These are phyloP conservation scores for Ichneumoninae sp. DNA, from an alignment of 2,888 invertebrate genomes.

Conservation along the genomic window DNA sequence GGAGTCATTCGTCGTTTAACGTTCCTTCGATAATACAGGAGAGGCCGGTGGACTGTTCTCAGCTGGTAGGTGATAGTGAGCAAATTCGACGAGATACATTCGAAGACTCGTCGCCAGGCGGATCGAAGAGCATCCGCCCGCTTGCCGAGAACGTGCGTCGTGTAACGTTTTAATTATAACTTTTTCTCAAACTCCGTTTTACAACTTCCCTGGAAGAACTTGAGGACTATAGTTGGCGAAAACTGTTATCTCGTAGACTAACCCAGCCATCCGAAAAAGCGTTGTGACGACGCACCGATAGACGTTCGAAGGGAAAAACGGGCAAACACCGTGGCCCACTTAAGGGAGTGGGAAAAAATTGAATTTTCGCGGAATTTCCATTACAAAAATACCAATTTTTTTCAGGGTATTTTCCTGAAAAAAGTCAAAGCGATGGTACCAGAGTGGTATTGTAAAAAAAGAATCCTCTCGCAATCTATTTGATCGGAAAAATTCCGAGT, in stretches of 20 bases:
- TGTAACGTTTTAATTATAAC: constrained; percentile 48
- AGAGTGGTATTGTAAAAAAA: background rate
- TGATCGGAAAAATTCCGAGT: background rate
- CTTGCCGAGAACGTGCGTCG: constrained; percentile 4
- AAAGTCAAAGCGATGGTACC: too few relatives aligned
- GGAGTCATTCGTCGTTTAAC: constrained; percentile 60
- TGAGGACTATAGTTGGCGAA: background rate
- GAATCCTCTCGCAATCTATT: background rate
- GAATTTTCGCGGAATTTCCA: background rate
- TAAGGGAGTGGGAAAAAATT: background rate
- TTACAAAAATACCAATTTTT: background rate
- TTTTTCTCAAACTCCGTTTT: constrained; percentile 13
- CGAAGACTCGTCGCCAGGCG: constrained; percentile 6
- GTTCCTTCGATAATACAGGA: constrained; percentile 52
- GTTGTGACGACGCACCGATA: background rate
- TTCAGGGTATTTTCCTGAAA: too few relatives aligned
- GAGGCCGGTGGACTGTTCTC: constrained; percentile 10
- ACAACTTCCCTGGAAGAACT: constrained; percentile 2
- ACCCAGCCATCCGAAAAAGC: background rate
- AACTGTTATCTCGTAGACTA: background rate
- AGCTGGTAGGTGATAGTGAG: constrained; percentile 40
- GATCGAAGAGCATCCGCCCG: constrained; percentile 23
- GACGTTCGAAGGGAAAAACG: background rate
- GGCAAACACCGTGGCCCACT: background rate
- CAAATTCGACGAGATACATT: constrained; percentile 42